phyloP scores from a whole-genome alignment of 2,797 vertebrate species.

The Gadopsis marmoratus region DNA sequence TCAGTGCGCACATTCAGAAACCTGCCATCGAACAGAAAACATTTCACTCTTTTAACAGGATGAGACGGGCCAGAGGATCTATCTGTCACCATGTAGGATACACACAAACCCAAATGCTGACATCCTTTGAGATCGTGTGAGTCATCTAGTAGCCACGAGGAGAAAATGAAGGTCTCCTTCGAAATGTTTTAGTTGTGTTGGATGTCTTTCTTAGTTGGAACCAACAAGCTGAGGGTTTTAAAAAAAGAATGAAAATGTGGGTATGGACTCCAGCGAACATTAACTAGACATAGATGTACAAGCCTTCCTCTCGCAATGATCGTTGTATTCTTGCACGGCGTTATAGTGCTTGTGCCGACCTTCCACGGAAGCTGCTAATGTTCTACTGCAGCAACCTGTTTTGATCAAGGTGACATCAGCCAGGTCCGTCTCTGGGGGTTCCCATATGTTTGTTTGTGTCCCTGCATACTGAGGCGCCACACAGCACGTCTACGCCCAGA shows the following conservation, averaged over 20 bases:
- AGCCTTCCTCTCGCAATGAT: not conserved
- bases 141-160: not conserved
- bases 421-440: conserved; percentile 35
- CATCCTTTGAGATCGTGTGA: conserved; percentile 15
- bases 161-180: not conserved
- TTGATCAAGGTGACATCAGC: conserved; percentile 29
- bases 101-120: not conserved
- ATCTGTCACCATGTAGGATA: not conserved
- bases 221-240: not conserved
- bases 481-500: conserved; percentile 15
- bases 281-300: not conserved
- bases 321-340: not conserved
- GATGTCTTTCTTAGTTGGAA: not conserved
- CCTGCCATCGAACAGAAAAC: not conserved
- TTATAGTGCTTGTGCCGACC: not conserved
- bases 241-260: not conserved
- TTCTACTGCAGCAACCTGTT: conserved; percentile 31
- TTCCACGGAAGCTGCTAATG: not conserved
- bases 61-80: not conserved
- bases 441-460: conserved; percentile 44
- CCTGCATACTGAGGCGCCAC: conserved; percentile 21
- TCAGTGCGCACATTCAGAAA: not conserved
- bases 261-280: not conserved
- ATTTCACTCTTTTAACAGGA: not conserved
- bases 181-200: not conserved